Base-by-base conservation (phyloP, 2,113 vertebrate genomes). In the Chroicocephalus ridibundus region DNA sequence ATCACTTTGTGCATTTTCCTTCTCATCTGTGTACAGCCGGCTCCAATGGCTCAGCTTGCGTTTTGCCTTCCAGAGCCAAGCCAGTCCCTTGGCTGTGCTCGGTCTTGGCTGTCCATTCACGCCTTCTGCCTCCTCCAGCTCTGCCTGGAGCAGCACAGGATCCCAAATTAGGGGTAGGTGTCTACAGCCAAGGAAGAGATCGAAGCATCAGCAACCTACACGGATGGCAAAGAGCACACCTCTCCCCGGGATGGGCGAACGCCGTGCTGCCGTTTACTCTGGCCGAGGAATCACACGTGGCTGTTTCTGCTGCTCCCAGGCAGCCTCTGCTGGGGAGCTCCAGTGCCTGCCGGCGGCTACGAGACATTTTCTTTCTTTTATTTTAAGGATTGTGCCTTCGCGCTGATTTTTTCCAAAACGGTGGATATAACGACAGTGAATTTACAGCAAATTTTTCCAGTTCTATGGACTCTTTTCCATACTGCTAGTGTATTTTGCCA, bases 1-100 rank as follows among this genome's bases (percentile, higher is more conserved):
- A 97, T 97, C 97, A 97, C 97, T 97, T 96, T 96, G 96, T 97
- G 96, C 96, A 94, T 97, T 97, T 97, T 97, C 97, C 94, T 97
- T 96, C 97, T 97, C 97, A 97, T 97, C 96, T 97, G 97, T 96
- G 96, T 97, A 96, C 97, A 97, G 95, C 96, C 89, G 77, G 95
- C 97, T 97, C 97, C 96, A 97, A 97, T 94, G 96, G 97, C 97
- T 97, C 97, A 97, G 96, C 94, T 97, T 97, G 97, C 96, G 40
- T 96, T 97, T 96, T 97, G 95, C 95, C 96, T 97, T 79, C 64
- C 86, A 82, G 93, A 96, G 93, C 94, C 94, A 97, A 97, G 94
- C 96, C 94, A 96, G 89, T 96, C 96, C 95, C 91, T 97, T 97
- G 97, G 96, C 96, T 97, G 95, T 12, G 94, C 94, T 95, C 31